Evolutionary conservation across 2,797 vertebrate species (phyloP), one percentile per base, ranked within the genome.

Genomic region (Salmo trutta): DNA sequence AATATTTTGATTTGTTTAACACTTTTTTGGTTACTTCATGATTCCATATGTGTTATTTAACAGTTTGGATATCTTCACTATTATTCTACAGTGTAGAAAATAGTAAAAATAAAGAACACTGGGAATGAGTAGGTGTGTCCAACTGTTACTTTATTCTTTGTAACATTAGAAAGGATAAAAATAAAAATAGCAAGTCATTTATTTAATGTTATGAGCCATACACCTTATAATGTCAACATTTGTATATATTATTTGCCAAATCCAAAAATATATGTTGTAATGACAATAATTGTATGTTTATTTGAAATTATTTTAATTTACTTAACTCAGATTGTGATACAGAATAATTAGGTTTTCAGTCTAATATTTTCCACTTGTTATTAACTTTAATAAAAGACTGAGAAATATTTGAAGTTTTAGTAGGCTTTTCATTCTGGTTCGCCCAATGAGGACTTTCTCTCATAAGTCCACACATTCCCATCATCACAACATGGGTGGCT

Each of bases 111-210:
- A 1, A 7, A 36, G 36, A 36, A 36, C 36, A 36, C 36, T 7
- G 36, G 36, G 36, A 36, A 36, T 36, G 36, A 36, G 36, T 7
- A 7, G 6, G 36, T 36, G 36, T 36, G 6, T 36, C 36, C 36
- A 36, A 36, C 6, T 36, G 36, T 1, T 36, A 36, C 33, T 6
- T 1, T 36, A 12, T 47, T 47, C 10, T 88, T 92, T 91, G 82
- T 89, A 84, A 87, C 84, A 90, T 87, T 85, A 88, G 80, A 89
- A 89, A 81, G 78, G 72, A 86, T 74, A 69, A 82, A 64, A 24
- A 62, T 24, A 14, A 62, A 85, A 85, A 82, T 79, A 86, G 83
- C 74, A 64, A 79, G 75, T 82, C 67, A 75, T 85, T 89, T 79
- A 79, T 82, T 82, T 85, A 83, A 80, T 85, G 79, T 79, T 86